Conservation (phyloP, 37 sponge, comb jelly and placozoan species). For the Halichondria panicea region DNA sequence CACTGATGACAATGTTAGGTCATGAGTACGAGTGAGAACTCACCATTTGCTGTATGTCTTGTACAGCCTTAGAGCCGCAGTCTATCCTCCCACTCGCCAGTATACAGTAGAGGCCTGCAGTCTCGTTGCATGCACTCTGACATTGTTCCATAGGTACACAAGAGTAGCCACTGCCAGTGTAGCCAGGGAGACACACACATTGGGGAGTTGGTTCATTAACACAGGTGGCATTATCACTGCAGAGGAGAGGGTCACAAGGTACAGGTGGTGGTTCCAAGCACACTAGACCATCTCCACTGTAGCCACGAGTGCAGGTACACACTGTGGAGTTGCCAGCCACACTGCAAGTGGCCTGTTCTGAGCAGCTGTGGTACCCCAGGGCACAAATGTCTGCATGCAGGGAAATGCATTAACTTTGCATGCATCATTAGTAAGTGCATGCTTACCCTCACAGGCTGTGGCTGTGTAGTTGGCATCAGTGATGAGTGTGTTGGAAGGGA, state of each 20-base stretch:
- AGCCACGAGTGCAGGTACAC: conserved; percentile 4
- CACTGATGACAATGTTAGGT: neutral
- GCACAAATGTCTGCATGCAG: conserved; percentile 14
- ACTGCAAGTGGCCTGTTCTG: conserved; percentile 21
- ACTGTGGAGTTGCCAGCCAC: neutral
- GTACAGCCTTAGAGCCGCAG: too few species aligned
- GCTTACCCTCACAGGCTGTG: neutral
- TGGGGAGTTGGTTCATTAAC: neutral
- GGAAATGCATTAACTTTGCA: neutral
- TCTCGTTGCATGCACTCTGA: too few species aligned
- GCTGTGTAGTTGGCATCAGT: neutral
- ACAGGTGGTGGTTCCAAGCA: neutral
- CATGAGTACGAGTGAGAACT: neutral
- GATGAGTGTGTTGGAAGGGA: neutral
- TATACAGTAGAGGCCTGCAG: too few species aligned
- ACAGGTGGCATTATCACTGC: conserved; percentile 7
- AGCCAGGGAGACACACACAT: conserved; percentile 10
- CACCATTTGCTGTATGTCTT: neutral
- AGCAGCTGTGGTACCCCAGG: conserved; percentile 34
- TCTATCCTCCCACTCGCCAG: too few species aligned
- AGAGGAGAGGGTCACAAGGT: neutral
- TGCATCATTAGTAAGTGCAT: neutral
- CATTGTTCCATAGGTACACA: neutral
- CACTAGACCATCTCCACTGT: conserved; percentile 17
- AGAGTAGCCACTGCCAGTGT: conserved; percentile 7